These are phyloP conservation scores for Drosophila neocordata DNA, from an alignment of 1,140 invertebrate species.

Conservation along the genomic window DNA sequence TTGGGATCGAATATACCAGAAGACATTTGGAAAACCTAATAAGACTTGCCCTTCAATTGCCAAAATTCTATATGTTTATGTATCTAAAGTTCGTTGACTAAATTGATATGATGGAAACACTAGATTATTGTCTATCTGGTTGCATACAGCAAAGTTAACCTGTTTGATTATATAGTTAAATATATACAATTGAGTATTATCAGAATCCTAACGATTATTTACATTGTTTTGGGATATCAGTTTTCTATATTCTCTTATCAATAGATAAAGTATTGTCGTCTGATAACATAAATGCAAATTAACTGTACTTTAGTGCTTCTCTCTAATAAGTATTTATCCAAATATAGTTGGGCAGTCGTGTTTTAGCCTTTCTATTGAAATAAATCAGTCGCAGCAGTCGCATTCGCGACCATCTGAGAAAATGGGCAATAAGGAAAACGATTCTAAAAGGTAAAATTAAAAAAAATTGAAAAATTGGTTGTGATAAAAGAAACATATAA, in stretches of 20 bases:
- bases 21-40: too few species aligned
- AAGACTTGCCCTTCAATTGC: too few species aligned
- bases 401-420: background rate
- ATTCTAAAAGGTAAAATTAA: background rate
- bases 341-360: background rate
- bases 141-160: background rate
- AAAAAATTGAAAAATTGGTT: too few species aligned
- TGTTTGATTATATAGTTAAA: conserved; percentile 5
- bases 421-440: background rate
- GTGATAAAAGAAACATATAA: too few species aligned
- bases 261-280: background rate
- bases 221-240: background rate
- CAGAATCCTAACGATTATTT: background rate
- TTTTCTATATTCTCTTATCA: background rate
- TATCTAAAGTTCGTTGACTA: background rate
- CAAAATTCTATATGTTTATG: too few species aligned
- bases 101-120: background rate
- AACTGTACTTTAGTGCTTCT: background rate
- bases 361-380: background rate
- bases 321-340: background rate
- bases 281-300: conserved; percentile 1
- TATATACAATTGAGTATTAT: conserved; percentile 6
- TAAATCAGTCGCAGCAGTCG: background rate
- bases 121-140: background rate
- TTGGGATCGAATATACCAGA: too few species aligned